Evolutionary conservation across 2,888 invertebrate species (phyloP).

Genomic region (Parnassius orleans): DNA sequence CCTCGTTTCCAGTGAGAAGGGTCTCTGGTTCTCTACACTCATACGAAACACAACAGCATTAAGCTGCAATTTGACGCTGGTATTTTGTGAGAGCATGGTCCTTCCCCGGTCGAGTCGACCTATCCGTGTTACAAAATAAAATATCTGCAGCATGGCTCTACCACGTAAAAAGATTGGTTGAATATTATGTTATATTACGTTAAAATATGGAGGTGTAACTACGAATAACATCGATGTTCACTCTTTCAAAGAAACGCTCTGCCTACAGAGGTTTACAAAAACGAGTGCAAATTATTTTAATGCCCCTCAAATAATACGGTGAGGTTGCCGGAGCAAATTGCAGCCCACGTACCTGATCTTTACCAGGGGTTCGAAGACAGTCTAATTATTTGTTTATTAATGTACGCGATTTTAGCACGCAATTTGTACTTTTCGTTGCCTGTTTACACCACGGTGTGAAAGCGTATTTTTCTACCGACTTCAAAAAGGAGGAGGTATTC

Average conservation of each 20-base stretch:
- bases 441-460: background rate
- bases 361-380: slow-evolving; percentile 12
- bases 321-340: slow-evolving; percentile 8
- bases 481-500: too few species aligned
- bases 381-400: slow-evolving; percentile 20
- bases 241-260: background rate
- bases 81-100: too few species aligned
- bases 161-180: too few species aligned
- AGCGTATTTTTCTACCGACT: background rate
- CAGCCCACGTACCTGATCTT: slow-evolving; percentile 6
- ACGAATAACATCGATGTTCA: background rate
- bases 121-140: too few species aligned
- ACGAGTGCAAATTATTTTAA: slow-evolving; percentile 18
- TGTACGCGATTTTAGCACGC: slow-evolving; percentile 2
- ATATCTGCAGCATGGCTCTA: too few species aligned
- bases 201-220: too few species aligned
- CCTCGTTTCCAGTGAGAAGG: too few species aligned
- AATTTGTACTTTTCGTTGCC: background rate
- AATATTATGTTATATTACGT: too few species aligned
- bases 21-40: too few species aligned
- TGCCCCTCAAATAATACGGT: slow-evolving; percentile 16
- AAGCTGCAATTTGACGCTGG: too few species aligned
- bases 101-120: too few species aligned
- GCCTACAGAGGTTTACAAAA: background rate
- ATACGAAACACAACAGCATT: too few species aligned